Evolutionary conservation across 2,113 vertebrate species (phyloP), one percentile per base, ranked within the genome.

Genomic region (Tyto alba): DNA sequence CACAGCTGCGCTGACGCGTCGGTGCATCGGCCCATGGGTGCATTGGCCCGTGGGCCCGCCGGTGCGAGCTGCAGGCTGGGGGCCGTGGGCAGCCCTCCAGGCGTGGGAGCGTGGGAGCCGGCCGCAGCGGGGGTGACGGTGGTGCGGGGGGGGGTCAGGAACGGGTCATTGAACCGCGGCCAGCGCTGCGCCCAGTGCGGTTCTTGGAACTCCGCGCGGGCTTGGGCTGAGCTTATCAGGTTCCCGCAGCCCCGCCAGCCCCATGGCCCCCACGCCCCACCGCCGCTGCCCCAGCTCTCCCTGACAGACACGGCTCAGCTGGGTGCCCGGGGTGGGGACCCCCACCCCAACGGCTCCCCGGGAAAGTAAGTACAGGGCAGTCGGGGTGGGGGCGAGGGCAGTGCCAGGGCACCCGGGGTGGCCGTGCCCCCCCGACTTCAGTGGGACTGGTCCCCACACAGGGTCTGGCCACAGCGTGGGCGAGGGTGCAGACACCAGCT

Each of bases 361-460:
- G 13, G 50, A 89, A 93, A 22, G 91, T 81, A 72, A 88, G 92
- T 95, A 83, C 38, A 1, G 64, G 7, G 6, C 5, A 19, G 20
- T 22, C 0, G 3, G 76, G 80, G 52, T 4, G 18, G 76, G 78
- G 81, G 47, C 0, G 1, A 53, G 80, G 71, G 71, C 30, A 71
- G 73, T 0, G 1, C 52, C 2, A 1, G 64, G 63, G 47, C 3
- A 27, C 47, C 48, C 7, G 1, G 55, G 34, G 50, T 1, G 2
- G 45, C 45, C 3, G 1, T 45, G 21, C 0, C 26, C 15, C 64
- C 26, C 45, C 8, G 3, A 50, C 16, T 25, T 15, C 0, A 4
- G 26, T 17, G 43, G 47, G 41, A 6, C 1, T 0, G 1, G 19
- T 47, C 20, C 71, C 60, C 3, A 0, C 0, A 0, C 17, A 2